phyloP scores from a whole-genome alignment of 2,888 invertebrate genomes.

The Nomada goodeniana region DNA sequence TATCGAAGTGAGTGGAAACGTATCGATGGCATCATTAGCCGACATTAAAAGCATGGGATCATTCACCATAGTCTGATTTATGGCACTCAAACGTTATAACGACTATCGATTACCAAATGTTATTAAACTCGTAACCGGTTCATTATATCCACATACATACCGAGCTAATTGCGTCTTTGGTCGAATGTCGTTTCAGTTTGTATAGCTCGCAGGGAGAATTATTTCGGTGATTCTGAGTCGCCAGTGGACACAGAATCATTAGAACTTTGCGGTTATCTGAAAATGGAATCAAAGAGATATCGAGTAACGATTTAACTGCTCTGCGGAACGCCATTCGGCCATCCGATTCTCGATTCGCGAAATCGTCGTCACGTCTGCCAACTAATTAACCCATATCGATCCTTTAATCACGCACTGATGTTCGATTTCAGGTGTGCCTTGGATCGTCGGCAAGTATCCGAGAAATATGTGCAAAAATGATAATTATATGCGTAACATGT shows the following conservation, averaged over 20 bases:
- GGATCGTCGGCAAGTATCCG: not conserved
- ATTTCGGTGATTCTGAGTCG: conserved; percentile 1
- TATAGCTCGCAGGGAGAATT: conserved; percentile 3
- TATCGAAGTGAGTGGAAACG: no score
- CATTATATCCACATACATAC: conserved; percentile 6
- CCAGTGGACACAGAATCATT: conserved; percentile 9
- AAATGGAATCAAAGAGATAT: conserved; percentile 40
- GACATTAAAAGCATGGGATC: not conserved
- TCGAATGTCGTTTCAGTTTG: not conserved
- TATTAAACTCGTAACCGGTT: conserved; percentile 11
- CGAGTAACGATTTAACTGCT: conserved; percentile 29
- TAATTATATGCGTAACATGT: not conserved
- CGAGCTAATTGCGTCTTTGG: conserved; percentile 14
- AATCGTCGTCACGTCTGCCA: not conserved
- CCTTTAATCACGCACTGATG: not conserved
- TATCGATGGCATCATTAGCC: no score
- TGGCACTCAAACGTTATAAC: not conserved
- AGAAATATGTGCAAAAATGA: not conserved
- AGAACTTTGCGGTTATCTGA: conserved; percentile 25
- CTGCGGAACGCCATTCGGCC: not conserved
- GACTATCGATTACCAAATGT: conserved; percentile 5
- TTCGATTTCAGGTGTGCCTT: not conserved
- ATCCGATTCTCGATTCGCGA: conserved; percentile 3
- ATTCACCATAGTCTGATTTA: not conserved
- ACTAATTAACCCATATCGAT: conserved; percentile 22